Evolutionary conservation across 2,797 vertebrate species (phyloP), one percentile per base, ranked within the genome.

Genomic region (Hylomyscus alleni): DNA sequence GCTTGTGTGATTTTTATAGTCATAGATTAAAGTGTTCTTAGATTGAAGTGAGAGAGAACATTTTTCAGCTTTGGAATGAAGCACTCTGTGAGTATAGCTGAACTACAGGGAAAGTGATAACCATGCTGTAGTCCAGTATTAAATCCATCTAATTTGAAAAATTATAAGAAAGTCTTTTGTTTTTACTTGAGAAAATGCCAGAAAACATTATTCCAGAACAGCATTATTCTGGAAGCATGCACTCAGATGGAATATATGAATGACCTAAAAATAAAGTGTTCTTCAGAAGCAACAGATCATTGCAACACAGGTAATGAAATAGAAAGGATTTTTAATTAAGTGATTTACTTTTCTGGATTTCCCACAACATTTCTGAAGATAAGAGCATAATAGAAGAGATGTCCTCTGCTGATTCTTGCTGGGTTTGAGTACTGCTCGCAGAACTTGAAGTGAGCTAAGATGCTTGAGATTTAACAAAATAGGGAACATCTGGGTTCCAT

Each of bases 11-110:
- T 22, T 65, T 93, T 87, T 69, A 34, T 19, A 75, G 47, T 73
- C 80, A 89, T 1, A 52, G 3, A 89, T 76, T 40, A 92, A n/a
- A 77, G 73, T 56, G 54, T 26, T 2, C 34, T 89, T 89, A 62
- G 5, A 69, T 20, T 29, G 7, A 15, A 95, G 8, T 82, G 9
- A 50, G 7, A 93, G 19, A 72, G 87, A 93, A 69, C n/a, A 44
- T 1, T 83, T 86, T 92, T 47, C 78, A 44, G 54, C 15, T 95
- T 92, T 50, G n/a, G 26, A 86, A 92, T 29, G 54, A 92, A 85
- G 24, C 37, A 75, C 72, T 62, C 7, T 19, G 0, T 10, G 60
- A 40, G 6, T 89, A 1, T 40, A 76, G 47, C 20, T 78, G 91
- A 92, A 65, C 11, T 12, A 34, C 20, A 50, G 17, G 44, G 34